Conservation (phyloP, 1,140 invertebrate species). For the Parasteatoda tepidariorum region DNA sequence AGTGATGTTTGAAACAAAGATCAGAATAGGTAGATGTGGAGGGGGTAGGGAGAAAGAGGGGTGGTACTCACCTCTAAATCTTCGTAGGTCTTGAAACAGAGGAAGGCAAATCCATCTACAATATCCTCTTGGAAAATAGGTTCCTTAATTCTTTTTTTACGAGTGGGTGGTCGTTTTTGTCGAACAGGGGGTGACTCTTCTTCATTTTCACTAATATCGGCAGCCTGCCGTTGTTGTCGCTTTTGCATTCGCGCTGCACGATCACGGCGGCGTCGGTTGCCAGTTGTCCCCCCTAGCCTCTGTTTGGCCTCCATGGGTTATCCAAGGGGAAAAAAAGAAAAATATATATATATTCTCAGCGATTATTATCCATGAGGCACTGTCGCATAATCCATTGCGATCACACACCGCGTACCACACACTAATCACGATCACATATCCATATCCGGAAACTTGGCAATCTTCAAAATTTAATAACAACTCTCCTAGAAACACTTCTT, state of each 20-base stretch:
- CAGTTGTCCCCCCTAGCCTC: constrained; percentile 25
- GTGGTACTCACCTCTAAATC: constrained; percentile 85
- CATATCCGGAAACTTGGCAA: constrained; percentile 9
- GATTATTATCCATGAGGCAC: constrained; percentile 57
- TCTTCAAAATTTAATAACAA: background rate
- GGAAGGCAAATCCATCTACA: constrained; percentile 95
- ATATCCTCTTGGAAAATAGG: constrained; percentile 84
- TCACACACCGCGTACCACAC: background rate
- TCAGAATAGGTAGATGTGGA: background rate
- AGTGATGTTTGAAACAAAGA: too few species aligned
- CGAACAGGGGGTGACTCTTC: constrained; percentile 47
- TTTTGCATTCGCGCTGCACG: constrained; percentile 53
- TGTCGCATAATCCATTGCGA: background rate
- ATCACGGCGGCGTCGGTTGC: constrained; percentile 47
- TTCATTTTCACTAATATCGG: constrained; percentile 49
- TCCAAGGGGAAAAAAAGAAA: background rate
- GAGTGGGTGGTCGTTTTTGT: constrained; percentile 50
- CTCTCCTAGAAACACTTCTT: background rate
- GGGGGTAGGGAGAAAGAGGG: background rate
- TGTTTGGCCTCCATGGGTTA: constrained; percentile 41
- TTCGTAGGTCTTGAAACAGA: constrained; percentile 92
- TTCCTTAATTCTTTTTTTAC: constrained; percentile 60
- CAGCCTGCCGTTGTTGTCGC: constrained; percentile 47
- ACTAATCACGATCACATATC: background rate
- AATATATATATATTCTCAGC: constrained; percentile 8